Conservation (phyloP, 2,797 vertebrate species). For the Tadarida brasiliensis region DNA sequence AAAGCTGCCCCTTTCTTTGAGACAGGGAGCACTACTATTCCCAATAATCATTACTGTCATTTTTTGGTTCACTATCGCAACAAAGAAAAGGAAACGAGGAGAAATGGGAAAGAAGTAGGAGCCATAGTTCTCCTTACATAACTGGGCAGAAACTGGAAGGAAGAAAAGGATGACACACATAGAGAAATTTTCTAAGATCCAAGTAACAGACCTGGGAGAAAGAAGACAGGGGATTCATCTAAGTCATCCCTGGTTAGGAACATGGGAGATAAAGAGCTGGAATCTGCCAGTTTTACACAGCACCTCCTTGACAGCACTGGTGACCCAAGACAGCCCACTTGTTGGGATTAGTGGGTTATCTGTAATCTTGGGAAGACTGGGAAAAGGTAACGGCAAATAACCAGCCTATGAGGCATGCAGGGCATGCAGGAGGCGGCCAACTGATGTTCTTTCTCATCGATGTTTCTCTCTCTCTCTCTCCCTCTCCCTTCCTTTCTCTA, state of each 20-base stretch:
- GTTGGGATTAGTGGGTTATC: not conserved
- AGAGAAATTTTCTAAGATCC: conserved; percentile 47
- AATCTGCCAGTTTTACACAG: not conserved
- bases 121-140: not conserved
- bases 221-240: not conserved
- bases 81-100: not conserved
- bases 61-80: not conserved
- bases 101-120: not conserved
- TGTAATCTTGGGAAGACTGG: not conserved
- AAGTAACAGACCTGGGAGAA: conserved; percentile 46
- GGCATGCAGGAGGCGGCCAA: not conserved
- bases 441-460: too few relatives aligned
- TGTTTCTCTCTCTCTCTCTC: too few relatives aligned
- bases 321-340: not conserved
- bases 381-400: not conserved
- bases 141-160: not conserved
- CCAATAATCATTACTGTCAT: conserved; percentile 36
- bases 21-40: not conserved
- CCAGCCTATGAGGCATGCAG: not conserved
- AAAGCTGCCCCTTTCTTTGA: not conserved
- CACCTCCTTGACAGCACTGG: not conserved
- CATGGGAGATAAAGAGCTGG: not conserved
- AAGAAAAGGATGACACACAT: not conserved
- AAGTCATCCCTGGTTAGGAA: not conserved
- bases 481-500: too few relatives aligned